Base-by-base conservation (phyloP, 2,113 vertebrate genomes). In the Otolemur garnettii region DNA sequence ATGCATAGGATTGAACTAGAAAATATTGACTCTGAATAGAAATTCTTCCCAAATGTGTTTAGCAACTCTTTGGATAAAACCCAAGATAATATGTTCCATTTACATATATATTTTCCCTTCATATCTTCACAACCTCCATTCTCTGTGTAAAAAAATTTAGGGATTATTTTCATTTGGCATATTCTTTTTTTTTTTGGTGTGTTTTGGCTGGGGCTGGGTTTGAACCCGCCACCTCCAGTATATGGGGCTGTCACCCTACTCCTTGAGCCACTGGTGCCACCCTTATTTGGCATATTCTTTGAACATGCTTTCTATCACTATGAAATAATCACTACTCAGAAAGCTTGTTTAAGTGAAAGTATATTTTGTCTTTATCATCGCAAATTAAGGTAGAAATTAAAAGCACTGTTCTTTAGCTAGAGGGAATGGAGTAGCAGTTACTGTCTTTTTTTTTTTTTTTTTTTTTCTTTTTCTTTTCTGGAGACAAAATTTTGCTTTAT, bases 281-380 rank as follows among this genome's bases (percentile, higher is more conserved):
- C 38, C 38, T 96, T 92, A 10, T 74, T 94, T 95, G 83, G 30
- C 57, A 71, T 91, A 21, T 84, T 78, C 33, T 93, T 96, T 87
- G 59, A 85, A 71, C n/a, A 68, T 45, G 14, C 74, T 91, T 96
- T 38, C 38, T 84, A 87, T 38, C 83, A 93, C 42, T 93, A 90
- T 96, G 87, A 95, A 90, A 69, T 5, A 93, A 74, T 92, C 77
- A 87, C 14, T 97, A 55, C 74, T 97, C 57, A 74, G 64, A 82
- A 96, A 89, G 50, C 38, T 87, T 74, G 74, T 86, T 64, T 18
- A 83, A 90, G 81, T 91, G 21, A 92, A 85, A 85, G 38, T 57
- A 7, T 59, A 12, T 81, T 75, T 93, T 92, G 71, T 91, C 60
- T 93, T 93, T 75, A 80, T 81, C 22, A 42, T 21, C 86, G 5